These are phyloP conservation scores for Pluvianellus socialis DNA, from an alignment of 2,113 vertebrate genomes.

Conservation along the genomic window DNA sequence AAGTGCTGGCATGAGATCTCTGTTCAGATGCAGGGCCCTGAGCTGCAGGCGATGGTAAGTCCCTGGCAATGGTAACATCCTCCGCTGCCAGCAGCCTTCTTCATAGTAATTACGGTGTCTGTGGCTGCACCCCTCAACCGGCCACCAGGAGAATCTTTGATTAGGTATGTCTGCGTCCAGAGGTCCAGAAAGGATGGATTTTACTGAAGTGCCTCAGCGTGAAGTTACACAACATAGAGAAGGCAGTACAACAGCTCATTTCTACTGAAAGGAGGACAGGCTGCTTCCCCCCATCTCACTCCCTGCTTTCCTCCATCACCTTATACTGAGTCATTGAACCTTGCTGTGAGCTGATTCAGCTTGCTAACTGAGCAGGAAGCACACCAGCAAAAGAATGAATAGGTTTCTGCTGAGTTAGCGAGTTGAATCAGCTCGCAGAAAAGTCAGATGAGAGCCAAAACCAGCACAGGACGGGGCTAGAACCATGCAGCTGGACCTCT, in stretches of 20 bases:
- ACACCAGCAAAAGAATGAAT: background rate
- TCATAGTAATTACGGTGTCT: background rate
- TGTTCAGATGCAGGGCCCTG: background rate
- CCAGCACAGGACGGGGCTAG: background rate
- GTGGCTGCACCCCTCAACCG: background rate
- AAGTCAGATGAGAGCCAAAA: background rate
- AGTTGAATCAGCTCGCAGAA: background rate
- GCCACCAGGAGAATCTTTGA: background rate
- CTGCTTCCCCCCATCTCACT: background rate
- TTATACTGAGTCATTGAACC: background rate
- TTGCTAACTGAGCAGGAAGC: conserved; percentile 8
- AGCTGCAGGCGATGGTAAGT: background rate
- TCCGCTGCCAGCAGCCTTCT: background rate
- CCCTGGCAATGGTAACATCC: background rate
- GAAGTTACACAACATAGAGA: background rate
- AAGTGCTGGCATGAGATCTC: background rate
- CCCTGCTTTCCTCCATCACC: rapidly evolving
- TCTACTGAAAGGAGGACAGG: background rate
- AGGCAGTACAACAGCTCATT: background rate
- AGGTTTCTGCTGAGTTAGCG: background rate
- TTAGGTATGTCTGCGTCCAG: background rate
- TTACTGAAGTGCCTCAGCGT: background rate
- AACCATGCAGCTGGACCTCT: background rate
- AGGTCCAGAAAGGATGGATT: background rate
- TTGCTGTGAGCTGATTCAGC: background rate